phyloP scores from a whole-genome alignment of 2,888 invertebrate genomes.

The Troilus luridus region DNA sequence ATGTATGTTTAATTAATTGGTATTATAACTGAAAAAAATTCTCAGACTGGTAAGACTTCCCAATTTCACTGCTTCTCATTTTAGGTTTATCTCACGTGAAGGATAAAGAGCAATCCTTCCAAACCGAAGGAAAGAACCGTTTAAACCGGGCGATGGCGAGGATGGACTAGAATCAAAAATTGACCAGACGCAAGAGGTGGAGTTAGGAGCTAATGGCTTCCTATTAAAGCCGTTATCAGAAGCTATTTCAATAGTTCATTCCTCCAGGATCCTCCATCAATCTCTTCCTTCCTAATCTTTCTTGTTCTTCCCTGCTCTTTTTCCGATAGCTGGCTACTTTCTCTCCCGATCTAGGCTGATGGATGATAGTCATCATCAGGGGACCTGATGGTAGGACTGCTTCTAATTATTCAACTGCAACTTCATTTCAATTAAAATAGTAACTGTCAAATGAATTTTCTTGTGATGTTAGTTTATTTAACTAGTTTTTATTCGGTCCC shows the following conservation, averaged over 20 bases:
- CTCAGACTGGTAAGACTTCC: too few species aligned
- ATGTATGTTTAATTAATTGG: too few species aligned
- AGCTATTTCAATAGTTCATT: constrained; percentile 41
- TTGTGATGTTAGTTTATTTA: too few species aligned
- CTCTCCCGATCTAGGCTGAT: background rate
- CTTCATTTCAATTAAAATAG: background rate
- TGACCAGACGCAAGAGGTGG: background rate
- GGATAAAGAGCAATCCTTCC: background rate
- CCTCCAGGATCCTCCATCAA: constrained; percentile 26
- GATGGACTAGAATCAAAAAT: background rate
- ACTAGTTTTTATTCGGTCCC: too few species aligned
- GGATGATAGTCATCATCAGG: background rate
- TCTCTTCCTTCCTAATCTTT: constrained; percentile 32
- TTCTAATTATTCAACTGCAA: background rate
- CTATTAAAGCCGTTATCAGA: constrained; percentile 40
- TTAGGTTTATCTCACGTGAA: background rate
- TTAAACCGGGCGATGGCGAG: background rate
- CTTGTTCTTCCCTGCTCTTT: constrained; percentile 22
- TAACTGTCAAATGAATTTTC: background rate
- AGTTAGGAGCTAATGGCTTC: background rate
- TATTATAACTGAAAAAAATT: too few species aligned
- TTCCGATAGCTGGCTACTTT: background rate
- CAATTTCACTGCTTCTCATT: background rate
- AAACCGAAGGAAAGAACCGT: background rate
- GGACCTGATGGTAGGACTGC: background rate